Evolutionary conservation across 2,888 invertebrate genomes (phyloP), one percentile per base, ranked within the genome.

Genomic region (Tubulanus polymorphus): DNA sequence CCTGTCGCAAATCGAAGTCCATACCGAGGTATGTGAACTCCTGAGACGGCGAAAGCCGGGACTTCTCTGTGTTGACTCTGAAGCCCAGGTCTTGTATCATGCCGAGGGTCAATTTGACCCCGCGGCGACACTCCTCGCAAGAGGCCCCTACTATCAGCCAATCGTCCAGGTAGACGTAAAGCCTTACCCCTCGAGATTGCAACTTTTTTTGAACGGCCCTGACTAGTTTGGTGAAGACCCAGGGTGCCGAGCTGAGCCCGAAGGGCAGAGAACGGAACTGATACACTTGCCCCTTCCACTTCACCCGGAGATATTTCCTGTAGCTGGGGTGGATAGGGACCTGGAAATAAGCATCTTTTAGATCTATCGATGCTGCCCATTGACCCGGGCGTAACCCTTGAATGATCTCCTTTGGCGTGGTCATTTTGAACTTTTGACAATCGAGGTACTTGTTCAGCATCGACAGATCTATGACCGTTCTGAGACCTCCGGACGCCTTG

Each of bases 111-210:
- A n/a, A n/a, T n/a, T n/a, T 8, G 41, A 15, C 41, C 23, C 3
- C 23, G 41, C 35, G 15, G 41, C 41, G 41, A 3, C 15, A 41
- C 20, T 23, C 6, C 20, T 18, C 20, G 3, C 41, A 5, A 15
- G 20, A 20, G 6, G 41, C 41, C 23, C 6, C 41, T 23, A 41
- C 6, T n/a, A n/a, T 32, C 28, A 63, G 47, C 54, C 59, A 59
- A 48, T 61, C 62, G 58, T 62, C 63, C 29, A 59, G 45, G 20
- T 61, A 61, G 20, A 55, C 57, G 37, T 50, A 51, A n/a, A 63
- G 29, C 28, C 54, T 28, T 10, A 63, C 45, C 18, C 35, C 37
- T 41, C 51, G 53, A 35, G 37, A 12, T n/a, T 54, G 29, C 35
- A 59, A 15, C 32, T 51, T 37, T 1, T 51, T 55, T 54, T 51